Conservation (phyloP, 1,140 invertebrate species). For the Lepidurus apus region DNA sequence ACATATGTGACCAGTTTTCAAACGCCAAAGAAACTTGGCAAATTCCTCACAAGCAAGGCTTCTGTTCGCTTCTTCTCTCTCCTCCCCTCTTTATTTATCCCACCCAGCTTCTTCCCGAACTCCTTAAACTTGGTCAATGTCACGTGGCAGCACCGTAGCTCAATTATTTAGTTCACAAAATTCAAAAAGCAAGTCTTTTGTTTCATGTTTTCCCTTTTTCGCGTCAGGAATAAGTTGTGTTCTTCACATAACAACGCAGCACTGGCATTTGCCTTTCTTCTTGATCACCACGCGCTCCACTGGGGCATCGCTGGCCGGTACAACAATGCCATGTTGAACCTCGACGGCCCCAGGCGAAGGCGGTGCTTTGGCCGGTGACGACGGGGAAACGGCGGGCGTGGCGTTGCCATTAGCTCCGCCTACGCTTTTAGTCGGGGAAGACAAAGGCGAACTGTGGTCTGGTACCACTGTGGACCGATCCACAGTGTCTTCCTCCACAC, state of each 20-base stretch:
- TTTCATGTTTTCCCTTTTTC: background rate
- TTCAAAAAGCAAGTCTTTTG: background rate
- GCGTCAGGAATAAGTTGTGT: background rate
- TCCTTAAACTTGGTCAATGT: background rate
- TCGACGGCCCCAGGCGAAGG: slow-evolving; percentile 56
- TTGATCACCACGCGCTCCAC: slow-evolving; percentile 78
- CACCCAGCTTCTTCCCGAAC: background rate
- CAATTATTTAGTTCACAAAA: background rate
- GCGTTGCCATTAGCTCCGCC: slow-evolving; percentile 42
- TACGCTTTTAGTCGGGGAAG: slow-evolving; percentile 33
- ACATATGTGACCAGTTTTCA: background rate
- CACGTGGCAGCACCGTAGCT: slow-evolving; percentile 1
- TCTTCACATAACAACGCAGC: slow-evolving; percentile 75
- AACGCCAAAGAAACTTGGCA: background rate
- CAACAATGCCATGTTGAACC: slow-evolving; percentile 63
- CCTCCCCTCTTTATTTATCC: background rate
- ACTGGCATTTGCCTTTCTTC: slow-evolving; percentile 85
- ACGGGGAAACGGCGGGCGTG: slow-evolving; percentile 40
- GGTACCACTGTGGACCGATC: slow-evolving; percentile 13
- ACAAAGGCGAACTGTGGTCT: slow-evolving; percentile 28
- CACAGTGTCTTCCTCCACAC: slow-evolving; percentile 19
- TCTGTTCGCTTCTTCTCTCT: background rate
- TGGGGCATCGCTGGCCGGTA: slow-evolving; percentile 62
- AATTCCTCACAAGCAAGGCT: background rate
- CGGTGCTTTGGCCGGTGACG: slow-evolving; percentile 35